Conservation (phyloP, 1,140 invertebrate genomes). For the Sminthurides bifidus region DNA sequence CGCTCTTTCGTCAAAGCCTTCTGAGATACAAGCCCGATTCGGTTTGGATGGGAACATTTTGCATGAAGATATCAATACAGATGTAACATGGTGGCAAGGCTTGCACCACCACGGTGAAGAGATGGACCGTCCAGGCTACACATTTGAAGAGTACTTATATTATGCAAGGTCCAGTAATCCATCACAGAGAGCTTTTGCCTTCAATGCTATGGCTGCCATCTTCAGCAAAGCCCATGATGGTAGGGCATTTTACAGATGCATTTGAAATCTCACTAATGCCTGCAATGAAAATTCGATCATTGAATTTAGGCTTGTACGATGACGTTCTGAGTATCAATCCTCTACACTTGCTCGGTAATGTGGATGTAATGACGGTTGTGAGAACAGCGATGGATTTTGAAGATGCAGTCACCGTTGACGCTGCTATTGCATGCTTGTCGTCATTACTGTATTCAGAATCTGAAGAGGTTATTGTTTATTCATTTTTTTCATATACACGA, state of each 20-base stretch:
- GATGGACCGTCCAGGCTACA: slow-evolving; percentile 76
- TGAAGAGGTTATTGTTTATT: slow-evolving; percentile 50
- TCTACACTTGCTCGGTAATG: slow-evolving; percentile 43
- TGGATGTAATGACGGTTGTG: slow-evolving; percentile 60
- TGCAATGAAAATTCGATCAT: too few relatives aligned
- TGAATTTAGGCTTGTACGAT: slow-evolving; percentile 51
- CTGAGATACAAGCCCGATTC: slow-evolving; percentile 45
- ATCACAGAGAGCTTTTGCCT: slow-evolving; percentile 67
- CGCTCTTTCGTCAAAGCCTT: slow-evolving; percentile 36
- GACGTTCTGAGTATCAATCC: slow-evolving; percentile 44
- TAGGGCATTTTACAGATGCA: slow-evolving; percentile 23
- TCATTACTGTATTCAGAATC: slow-evolving; percentile 58
- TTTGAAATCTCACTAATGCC: background rate
- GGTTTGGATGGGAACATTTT: slow-evolving; percentile 50
- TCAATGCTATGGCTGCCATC: slow-evolving; percentile 65
- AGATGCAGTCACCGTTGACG: slow-evolving; percentile 54
- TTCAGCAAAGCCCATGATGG: slow-evolving; percentile 57
- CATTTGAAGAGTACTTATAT: slow-evolving; percentile 70
- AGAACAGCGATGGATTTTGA: slow-evolving; percentile 76
- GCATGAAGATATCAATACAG: slow-evolving; percentile 47
- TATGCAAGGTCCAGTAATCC: slow-evolving; percentile 51
- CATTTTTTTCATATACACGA: background rate
- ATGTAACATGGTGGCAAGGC: slow-evolving; percentile 48
- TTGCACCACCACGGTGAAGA: slow-evolving; percentile 86
- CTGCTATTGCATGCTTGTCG: slow-evolving; percentile 57